Evolutionary conservation across 2,113 vertebrate species (phyloP).

Genomic region (Chaetorhynchus papuensis): DNA sequence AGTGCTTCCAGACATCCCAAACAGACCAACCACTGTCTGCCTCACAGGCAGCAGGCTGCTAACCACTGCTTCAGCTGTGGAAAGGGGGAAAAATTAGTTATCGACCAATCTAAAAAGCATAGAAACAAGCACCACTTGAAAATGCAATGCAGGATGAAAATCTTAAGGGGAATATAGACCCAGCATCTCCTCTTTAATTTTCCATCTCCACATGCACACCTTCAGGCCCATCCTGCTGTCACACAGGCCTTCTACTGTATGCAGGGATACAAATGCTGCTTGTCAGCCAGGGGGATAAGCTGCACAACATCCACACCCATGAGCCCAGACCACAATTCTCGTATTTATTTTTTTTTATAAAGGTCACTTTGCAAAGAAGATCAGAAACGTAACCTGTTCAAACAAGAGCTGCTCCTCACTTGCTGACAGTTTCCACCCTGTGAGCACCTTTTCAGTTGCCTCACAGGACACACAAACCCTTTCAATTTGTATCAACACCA

Average conservation of each 20-base stretch:
- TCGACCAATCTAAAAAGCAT: fast-evolving
- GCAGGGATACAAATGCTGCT: fast-evolving
- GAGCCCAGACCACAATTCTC: neutral
- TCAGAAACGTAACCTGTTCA: neutral
- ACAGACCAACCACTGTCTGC: fast-evolving
- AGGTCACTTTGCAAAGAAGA: neutral
- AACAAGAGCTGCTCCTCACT: neutral
- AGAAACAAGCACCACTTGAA: neutral
- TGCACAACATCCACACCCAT: fast-evolving
- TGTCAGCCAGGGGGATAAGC: neutral
- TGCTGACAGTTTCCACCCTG: neutral
- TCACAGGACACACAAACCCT: fast-evolving
- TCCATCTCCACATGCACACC: neutral
- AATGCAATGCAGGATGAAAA: neutral
- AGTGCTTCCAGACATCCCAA: neutral
- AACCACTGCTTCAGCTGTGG: neutral
- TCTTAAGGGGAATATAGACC: neutral
- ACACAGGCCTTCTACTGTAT: neutral
- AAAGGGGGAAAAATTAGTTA: neutral
- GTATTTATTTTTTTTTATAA: neutral
- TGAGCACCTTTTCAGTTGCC: neutral
- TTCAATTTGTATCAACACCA: neutral
- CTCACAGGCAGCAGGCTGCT: neutral
- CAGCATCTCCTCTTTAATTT: neutral
- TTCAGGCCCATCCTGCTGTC: neutral